phyloP scores from a whole-genome alignment of 1,140 invertebrate genomes.

The Penaeus japonicus region DNA sequence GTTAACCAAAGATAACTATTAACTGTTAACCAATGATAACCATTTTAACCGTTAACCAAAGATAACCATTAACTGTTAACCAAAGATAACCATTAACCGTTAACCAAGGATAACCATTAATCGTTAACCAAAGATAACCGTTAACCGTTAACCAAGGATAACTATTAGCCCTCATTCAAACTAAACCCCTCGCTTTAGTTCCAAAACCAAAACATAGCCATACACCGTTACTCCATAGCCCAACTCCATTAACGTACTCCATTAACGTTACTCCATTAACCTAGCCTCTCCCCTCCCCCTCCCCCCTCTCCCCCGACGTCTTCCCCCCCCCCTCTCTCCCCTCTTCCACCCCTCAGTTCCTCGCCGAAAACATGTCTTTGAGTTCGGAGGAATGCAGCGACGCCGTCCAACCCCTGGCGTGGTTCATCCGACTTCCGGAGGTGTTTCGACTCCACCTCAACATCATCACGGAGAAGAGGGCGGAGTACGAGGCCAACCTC shows the following conservation, averaged over 20 bases:
- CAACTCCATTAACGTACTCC: neutral
- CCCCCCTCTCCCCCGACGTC: neutral
- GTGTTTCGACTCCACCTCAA: slow-evolving; percentile 83
- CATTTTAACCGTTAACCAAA: too few species aligned
- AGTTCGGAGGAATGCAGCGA: slow-evolving; percentile 84
- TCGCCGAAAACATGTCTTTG: slow-evolving; percentile 81
- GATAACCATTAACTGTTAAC: too few species aligned
- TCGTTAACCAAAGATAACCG: too few species aligned
- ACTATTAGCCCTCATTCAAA: too few species aligned
- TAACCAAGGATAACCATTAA: too few species aligned
- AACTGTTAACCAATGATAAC: too few species aligned
- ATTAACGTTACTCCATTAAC: neutral
- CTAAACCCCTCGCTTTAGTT: too few species aligned
- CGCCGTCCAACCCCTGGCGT: slow-evolving; percentile 86
- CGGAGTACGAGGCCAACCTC: slow-evolving; percentile 85
- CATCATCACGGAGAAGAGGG: slow-evolving; percentile 82
- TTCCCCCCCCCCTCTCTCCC: neutral
- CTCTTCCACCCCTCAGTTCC: slow-evolving; percentile 70
- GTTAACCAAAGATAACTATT: too few species aligned
- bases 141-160: too few species aligned
- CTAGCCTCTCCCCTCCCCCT: neutral
- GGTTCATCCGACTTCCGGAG: slow-evolving; percentile 80
- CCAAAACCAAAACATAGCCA: too few species aligned
- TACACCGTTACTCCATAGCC: too few species aligned
- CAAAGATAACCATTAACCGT: too few species aligned